Base-by-base conservation (phyloP, 2,113 vertebrate genomes). In the Leptocoma aspasia region DNA sequence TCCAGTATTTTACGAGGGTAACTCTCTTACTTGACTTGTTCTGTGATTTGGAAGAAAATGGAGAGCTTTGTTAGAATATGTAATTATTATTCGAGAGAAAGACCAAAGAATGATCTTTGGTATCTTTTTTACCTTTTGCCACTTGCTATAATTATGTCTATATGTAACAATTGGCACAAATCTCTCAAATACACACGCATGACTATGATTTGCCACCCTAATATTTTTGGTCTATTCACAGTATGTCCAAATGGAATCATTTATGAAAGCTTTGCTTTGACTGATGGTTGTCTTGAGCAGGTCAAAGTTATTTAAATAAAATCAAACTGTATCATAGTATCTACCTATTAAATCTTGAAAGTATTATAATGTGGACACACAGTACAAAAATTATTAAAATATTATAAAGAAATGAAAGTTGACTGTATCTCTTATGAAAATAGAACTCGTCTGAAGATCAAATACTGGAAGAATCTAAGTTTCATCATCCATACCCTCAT, bases 401-500 rank as follows among this genome's bases (percentile, higher is more conserved):
- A 65, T 10, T 56, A 11, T 42, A 50, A 83, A 78, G 23, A 89
- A 91, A 59, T 31, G 3, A 37, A 49, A 42, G 10, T 11, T 50
- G 8, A 19, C 16, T 65, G 13, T 5, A 35, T 73, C 13, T 81
- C 13, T 53, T 19, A 39, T 5, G 33, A 56, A 65, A 44, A 15
- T 2, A 68, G 26, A 81, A 57, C 41, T 59, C 13, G 35, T 60
- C 23, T 78, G 69, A 31, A 66, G 13, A 22, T 61, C n/a, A 91
- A 70, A 65, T 42, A 8, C 13, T 63, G 45, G 31, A 77, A 81
- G 15, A 80, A 70, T 41, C 27, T 49, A 47, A 61, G 6, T 22
- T 78, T 70, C 3, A 0, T 75, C 84, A 56, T 50, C 15, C 11
- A 22, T 2, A 7, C 3, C 3, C 2, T 66, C 23, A 6, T 8